Percentiles rank a stretch among this genome's conserved stretches.
phyloP scores from a whole-genome alignment of 2,113 vertebrate species.

The Syngnathus floridae region DNA sequence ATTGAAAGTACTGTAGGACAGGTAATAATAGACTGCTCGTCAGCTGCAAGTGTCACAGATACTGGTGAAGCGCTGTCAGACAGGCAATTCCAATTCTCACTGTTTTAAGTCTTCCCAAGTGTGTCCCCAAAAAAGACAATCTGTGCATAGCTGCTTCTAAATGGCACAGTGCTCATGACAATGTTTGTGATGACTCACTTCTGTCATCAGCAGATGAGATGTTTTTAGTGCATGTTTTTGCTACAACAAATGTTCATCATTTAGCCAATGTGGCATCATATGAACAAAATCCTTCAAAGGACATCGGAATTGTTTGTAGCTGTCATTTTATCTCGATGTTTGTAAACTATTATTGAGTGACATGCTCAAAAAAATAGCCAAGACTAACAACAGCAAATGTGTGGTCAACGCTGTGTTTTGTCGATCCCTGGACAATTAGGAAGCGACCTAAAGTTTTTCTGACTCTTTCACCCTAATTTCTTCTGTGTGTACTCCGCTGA shows the following conservation, averaged over 20 bases:
- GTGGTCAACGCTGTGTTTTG: too few species aligned
- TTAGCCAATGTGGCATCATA: neutral
- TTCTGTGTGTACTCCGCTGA: too few species aligned
- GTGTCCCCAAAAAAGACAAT: conserved; percentile 33
- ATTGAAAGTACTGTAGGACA: conserved; percentile 15
- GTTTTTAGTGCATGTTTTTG: conserved; percentile 40
- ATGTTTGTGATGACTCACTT: conserved; percentile 49
- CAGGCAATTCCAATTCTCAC: conserved; percentile 22
- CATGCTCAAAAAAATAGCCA: too few species aligned
- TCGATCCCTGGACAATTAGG: too few species aligned
- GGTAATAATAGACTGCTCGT: conserved; percentile 60
- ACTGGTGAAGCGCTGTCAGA: conserved; percentile 29
- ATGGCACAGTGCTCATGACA: conserved; percentile 35
- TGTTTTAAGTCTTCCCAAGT: conserved; percentile 33
- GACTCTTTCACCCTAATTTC: too few species aligned
- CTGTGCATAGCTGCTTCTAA: conserved; percentile 37
- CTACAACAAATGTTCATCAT: neutral
- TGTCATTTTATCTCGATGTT: too few species aligned
- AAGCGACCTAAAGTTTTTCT: too few species aligned
- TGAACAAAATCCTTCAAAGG: too few species aligned
- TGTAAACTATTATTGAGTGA: too few species aligned
- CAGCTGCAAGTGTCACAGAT: conserved; percentile 54
- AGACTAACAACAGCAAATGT: too few species aligned
- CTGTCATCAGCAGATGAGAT: conserved; percentile 45
- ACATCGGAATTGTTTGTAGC: too few species aligned